Evolutionary conservation across 2,797 vertebrate genomes (phyloP), one percentile per base, ranked within the genome.

Genomic region (Danionella dracula): DNA sequence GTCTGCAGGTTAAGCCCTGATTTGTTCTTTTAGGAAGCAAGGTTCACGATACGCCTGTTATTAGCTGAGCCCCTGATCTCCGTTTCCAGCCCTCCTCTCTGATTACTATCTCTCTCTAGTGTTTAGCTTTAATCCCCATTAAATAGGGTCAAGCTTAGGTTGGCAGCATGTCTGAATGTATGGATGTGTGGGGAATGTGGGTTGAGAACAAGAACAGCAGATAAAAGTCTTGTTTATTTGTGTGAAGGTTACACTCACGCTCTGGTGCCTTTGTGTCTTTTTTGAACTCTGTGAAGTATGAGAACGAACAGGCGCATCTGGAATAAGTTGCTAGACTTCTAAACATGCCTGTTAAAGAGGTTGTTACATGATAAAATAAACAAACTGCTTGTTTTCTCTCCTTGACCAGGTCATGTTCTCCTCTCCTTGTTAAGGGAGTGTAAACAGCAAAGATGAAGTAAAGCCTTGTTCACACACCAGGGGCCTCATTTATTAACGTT

Each of bases 1-100:
- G 72, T 72, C 77, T 71, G 65, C 48, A 19, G 77, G 80, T 85
- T 82, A 79, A 82, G 62, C 72, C 73, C 2, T 56, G 77, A 83
- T 87, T 82, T 80, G 76, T 58, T 75, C 50, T 27, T 37, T 54
- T 64, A 63, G 73, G 75, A 81, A 72, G 65, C 35, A 10, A 62
- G 62, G 62, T 73, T 78, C 70, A 12, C 72, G 53, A 45, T 54
- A 44, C 21, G 23, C 48, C 44, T 44, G 66, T 66, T 74, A 70
- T 77, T 73, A 71, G 57, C 29, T 17, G 49, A 66, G 31, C 44
- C 66, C 72, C 72, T 15, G 46, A 53, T 56, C 68, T 74, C 49
- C 64, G 48, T 6, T 27, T 27, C 44, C 41, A 11, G 55, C 57
- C 49, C 42, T 48, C 48, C 34, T 63, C 60, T 63, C 50, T 58